A percentile compares a stretch with the other conserved stretches of the same genome.
Conservation (phyloP, 1,140 invertebrate species). For the Scylla paramamosain region DNA sequence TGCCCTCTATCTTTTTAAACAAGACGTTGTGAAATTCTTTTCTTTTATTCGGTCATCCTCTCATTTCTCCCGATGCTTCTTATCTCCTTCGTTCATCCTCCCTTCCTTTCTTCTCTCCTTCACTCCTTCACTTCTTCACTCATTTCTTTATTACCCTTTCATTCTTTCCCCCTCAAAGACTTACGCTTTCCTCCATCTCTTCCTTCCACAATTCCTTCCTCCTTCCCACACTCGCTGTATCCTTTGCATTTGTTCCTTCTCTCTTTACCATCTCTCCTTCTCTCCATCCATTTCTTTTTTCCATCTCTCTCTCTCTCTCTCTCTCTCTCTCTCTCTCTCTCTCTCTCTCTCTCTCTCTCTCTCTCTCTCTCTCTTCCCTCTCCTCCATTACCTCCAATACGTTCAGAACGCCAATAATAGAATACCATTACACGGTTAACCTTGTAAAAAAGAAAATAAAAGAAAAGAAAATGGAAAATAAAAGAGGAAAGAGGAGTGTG, state of each 20-base stretch:
- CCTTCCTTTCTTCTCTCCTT: background rate
- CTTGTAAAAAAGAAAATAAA: background rate
- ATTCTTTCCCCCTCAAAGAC: background rate
- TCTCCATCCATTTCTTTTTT: background rate
- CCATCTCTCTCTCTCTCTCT: background rate
- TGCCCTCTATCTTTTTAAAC: background rate
- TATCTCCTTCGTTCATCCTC: background rate
- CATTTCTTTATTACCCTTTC: background rate
- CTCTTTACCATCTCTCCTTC: background rate
- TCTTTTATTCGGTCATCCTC: background rate
- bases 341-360: background rate
- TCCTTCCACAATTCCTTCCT: background rate
- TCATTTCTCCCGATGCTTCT: background rate
- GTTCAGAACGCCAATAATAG: background rate
- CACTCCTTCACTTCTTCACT: background rate
- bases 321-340: background rate
- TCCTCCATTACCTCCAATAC: background rate
- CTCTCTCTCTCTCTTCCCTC: background rate
- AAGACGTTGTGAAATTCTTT: too few relatives aligned
- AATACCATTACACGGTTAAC: background rate
- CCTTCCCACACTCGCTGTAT: background rate
- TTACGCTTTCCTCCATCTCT: background rate
- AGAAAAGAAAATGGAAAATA: conserved; percentile 3
- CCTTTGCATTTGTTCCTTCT: background rate
- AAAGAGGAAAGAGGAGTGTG: background rate